Evolutionary conservation across 2,888 invertebrate species (phyloP), one percentile per base, ranked within the genome.

Genomic region (Nymphalis polychloros): DNA sequence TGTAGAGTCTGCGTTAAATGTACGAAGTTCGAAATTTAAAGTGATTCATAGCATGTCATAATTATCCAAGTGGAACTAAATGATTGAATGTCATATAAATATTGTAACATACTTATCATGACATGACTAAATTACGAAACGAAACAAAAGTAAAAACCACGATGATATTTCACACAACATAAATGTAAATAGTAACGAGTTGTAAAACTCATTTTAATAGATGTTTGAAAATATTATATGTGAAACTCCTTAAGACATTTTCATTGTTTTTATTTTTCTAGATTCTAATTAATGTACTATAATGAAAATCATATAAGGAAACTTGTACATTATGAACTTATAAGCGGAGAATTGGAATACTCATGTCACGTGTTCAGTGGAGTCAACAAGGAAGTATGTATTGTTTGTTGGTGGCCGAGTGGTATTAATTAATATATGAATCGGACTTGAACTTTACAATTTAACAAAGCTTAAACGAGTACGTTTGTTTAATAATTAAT

Each of bases 341-440:
- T 60, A 65, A 65, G 10, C 52, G 52, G 60, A 60, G 2, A 60
- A 31, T 60, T 55, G 53, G 59, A 67, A 63, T 63, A 63, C 27
- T 60, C 57, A 47, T 46, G 49, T 70, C 53, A 63, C 49, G 60
- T 55, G 67, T 53, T 49, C 59, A 57, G 13, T 53, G 49, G 66
- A 66, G 69, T 69, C 69, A 70, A 67, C 67, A 20, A 48, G 53
- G 60, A 60, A 66, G 49, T 67, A 70, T 70, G 63, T 63, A 60
- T 48, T 20, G 50, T 20, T 19, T 52, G 52, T 59, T 66, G 48
- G 64, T 59, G 53, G 27, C 53, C 48, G 20, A 53, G 31, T 20
- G 52, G 66, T 47, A 61, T 55, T 19, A 46, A 52, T 60, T 66
- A 61, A 27, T 47, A 53, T 27, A 23, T 53, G 27, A n/a, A 16